Evolutionary conservation across 2,113 vertebrate species (phyloP), one percentile per base, ranked within the genome.

Genomic region (Rhadina sibilatrix): DNA sequence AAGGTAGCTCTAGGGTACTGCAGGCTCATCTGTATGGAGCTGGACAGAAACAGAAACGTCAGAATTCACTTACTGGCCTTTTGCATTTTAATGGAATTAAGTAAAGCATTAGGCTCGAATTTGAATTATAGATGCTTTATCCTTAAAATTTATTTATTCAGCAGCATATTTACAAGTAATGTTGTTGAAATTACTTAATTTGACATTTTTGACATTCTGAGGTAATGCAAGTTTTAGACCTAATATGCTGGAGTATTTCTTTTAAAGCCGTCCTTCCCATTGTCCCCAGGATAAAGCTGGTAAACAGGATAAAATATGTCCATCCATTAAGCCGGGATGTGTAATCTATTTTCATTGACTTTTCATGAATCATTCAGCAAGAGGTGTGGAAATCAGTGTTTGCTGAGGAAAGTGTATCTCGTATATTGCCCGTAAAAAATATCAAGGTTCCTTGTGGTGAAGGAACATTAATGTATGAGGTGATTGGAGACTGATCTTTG

Each of bases 261-360:
- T 93, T 60, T 52, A 92, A 79, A 91, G 12, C 19, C 0, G 0
- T 69, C 63, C 31, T 80, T 92, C 31, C 35, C 11, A 15, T 89
- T 63, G 42, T 70, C 27, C 46, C 18, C 56, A 59, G 0, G 0
- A 54, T 66, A 92, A 91, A 95, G 38, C 40, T 95, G 64, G 87
- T 95, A 93, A 92, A 96, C 50, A 94, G 47, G 47, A 90, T 97
- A 84, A 89, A 79, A 44, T 44, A 74, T 14, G 74, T 86, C 78
- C 25, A 49, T 46, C 28, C 59, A 64, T 46, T 83, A 84, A 81
- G 21, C 40, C 10, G 63, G 28, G 27, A 56, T 61, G 22, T 81
- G 57, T 95, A 84, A 46, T 72, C 82, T 76, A 60, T 57, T 96
- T 90, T 74, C 60, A 84, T 61, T 80, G 83, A 78, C 19, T 88